Evolutionary conservation across 2,113 vertebrate species (phyloP), one percentile per base, ranked within the genome.

Genomic region (Ophiodon elongatus): DNA sequence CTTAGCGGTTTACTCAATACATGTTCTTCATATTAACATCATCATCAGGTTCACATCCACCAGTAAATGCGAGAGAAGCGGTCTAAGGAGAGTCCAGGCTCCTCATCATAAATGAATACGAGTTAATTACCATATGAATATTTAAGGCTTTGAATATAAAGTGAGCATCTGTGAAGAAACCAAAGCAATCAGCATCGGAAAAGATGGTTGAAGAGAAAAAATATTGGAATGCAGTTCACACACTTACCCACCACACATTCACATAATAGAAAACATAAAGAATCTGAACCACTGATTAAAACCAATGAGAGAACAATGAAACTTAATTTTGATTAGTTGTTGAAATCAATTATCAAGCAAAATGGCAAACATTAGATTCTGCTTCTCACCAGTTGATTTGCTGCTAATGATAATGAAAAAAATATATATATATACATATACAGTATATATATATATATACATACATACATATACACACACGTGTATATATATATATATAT

Each of bases 131-230:
- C 65, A 57, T 35, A 67, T 83, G 1, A 75, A 80, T 76, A 76
- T 76, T 83, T 72, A 67, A 56, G 6, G 66, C 1, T 72, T 54
- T 66, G 66, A 68, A 67, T 77, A 72, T 35, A 54, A 66, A 74
- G 33, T 59, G 15, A 47, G 29, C 23, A 43, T 41, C 7, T 39
- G 39, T 45, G 29, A 59, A 21, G 17, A 85, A 23, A 23, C 8
- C 2, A 41, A 82, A 29, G 43, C 13, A 13, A 41, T 50, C 6
- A 52, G 66, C 19, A 29, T 64, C 10, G 47, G 8, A 33, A 57
- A 17, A 67, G 15, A 25, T 68, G 41, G 45, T 10, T n/a, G 27
- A 35, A 70, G 23, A 70, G 31, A 7, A 70, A 52, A 23, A 56
- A 10, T 47, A 33, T 37, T 2, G 3, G 13, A 54, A 54, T 70